These are phyloP conservation scores for Hybos culiciformis DNA, from an alignment of 2,888 invertebrate genomes.

Conservation along the genomic window DNA sequence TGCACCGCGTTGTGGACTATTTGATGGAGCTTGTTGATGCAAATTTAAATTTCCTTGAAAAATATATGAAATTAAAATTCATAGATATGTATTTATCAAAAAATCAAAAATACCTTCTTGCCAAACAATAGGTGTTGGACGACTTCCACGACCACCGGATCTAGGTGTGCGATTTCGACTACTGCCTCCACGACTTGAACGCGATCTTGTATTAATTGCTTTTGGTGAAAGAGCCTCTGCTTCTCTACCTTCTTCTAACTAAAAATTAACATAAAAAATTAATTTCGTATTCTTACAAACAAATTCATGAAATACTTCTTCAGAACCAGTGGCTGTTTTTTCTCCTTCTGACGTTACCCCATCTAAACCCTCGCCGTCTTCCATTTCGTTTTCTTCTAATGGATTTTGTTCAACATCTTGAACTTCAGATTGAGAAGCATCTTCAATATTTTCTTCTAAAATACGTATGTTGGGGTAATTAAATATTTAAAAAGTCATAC, in stretches of 20 bases:
- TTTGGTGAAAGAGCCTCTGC: slow-evolving; percentile 59
- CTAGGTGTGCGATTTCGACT: slow-evolving; percentile 28
- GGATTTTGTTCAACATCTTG: slow-evolving; percentile 29
- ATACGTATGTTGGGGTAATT: neutral
- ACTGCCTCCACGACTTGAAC: slow-evolving; percentile 26
- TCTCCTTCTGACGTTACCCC: slow-evolving; percentile 50
- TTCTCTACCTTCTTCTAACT: slow-evolving; percentile 61
- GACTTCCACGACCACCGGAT: slow-evolving; percentile 30
- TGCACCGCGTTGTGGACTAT: slow-evolving; percentile 22
- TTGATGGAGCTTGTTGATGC: slow-evolving; percentile 19
- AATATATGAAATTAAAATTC: slow-evolving; percentile 17
- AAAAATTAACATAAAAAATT: neutral
- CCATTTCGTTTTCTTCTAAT: slow-evolving; percentile 24
- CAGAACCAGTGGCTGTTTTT: slow-evolving; percentile 39
- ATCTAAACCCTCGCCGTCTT: slow-evolving; percentile 33
- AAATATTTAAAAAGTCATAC: neutral
- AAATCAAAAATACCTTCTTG: slow-evolving; percentile 17
- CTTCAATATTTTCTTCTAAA: slow-evolving; percentile 20
- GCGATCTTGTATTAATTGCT: slow-evolving; percentile 42
- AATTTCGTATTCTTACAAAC: neutral
- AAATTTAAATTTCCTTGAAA: slow-evolving; percentile 19
- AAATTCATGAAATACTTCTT: slow-evolving; percentile 22
- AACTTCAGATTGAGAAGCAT: slow-evolving; percentile 37
- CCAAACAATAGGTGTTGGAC: slow-evolving; percentile 53
- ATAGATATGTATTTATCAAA: neutral